Evolutionary conservation across 2,797 vertebrate species (phyloP).

Genomic region (Amazonetta brasiliensis): DNA sequence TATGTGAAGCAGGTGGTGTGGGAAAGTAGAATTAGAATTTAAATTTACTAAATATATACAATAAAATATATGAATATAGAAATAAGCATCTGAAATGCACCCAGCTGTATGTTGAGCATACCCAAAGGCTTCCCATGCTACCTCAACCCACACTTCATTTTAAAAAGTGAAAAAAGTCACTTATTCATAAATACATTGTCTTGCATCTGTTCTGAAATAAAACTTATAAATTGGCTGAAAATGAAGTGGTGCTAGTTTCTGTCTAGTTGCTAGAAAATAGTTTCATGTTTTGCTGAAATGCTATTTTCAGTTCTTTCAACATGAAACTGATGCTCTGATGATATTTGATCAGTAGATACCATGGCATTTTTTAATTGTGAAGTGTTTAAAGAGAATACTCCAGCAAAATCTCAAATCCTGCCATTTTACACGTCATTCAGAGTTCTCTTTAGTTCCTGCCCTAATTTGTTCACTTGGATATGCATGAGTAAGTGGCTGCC

Average conservation of each 20-base stretch:
- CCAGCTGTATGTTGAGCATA: not conserved
- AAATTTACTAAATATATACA: not conserved
- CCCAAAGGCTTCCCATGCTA: not conserved
- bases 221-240: not conserved
- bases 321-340: not conserved
- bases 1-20: not conserved
- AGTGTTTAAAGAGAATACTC: not conserved
- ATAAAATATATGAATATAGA: not conserved
- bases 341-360: not conserved
- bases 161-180: not conserved
- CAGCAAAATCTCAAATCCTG: not conserved
- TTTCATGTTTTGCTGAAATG: slow-evolving; percentile 29
- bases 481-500: not conserved
- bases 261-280: slow-evolving; percentile 32
- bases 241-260: slow-evolving; percentile 10
- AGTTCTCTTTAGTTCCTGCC: not conserved
- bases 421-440: not conserved
- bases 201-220: slow-evolving; percentile 10
- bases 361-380: not conserved
- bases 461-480: not conserved
- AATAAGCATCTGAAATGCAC: not conserved
- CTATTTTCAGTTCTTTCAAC: slow-evolving; percentile 34
- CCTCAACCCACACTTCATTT: not conserved
- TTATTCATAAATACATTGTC: not conserved
- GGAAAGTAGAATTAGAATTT: not conserved